Conservation (phyloP, 2,113 vertebrate genomes). For the Mastomys natalensis region DNA sequence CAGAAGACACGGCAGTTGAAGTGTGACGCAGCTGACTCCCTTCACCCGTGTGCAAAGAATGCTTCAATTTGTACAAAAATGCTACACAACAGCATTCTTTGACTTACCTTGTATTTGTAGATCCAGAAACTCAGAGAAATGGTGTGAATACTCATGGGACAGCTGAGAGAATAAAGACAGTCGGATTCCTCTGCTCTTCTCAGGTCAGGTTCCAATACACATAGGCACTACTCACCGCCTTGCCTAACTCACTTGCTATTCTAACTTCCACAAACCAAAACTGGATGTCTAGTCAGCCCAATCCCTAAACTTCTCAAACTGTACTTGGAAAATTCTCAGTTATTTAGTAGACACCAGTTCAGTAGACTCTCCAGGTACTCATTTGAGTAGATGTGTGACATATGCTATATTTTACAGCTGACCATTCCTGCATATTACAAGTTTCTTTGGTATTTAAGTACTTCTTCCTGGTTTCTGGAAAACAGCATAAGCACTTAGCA, state of each 20-base stretch:
- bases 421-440: not conserved
- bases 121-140: not conserved
- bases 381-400: not conserved
- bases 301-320: not conserved
- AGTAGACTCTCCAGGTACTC: not conserved
- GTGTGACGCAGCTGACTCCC: not conserved
- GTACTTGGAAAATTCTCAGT: not conserved
- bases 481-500: not conserved
- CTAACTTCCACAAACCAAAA: not conserved
- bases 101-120: not conserved
- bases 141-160: not conserved
- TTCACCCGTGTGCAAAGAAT: not conserved
- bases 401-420: not conserved
- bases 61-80: not conserved
- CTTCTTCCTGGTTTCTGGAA: not conserved
- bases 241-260: not conserved
- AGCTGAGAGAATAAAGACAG: not conserved
- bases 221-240: not conserved
- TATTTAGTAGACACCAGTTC: not conserved
- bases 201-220: not conserved
- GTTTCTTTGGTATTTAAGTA: slow-evolving; percentile 4
- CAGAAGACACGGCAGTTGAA: not conserved
- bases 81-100: not conserved
- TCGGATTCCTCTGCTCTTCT: not conserved
- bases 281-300: not conserved